phyloP scores from a whole-genome alignment of 2,888 invertebrate species.

The Tryphoninae sp. region DNA sequence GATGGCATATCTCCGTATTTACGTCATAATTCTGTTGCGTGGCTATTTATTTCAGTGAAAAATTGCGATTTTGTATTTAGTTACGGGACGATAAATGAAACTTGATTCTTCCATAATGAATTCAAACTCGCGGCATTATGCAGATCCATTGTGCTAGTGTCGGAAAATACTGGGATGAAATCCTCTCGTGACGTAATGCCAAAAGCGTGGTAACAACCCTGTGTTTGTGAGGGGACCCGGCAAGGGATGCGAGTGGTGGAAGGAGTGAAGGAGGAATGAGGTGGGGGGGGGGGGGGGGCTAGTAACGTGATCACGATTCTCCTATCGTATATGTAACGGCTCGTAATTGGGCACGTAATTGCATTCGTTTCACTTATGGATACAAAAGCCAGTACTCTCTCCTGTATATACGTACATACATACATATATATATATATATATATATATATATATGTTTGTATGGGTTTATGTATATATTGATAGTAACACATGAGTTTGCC shows the following conservation, averaged over 20 bases:
- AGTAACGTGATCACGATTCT: slow-evolving; percentile 61
- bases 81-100: background rate
- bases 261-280: slow-evolving; percentile 6
- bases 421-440: background rate
- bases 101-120: background rate
- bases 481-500: background rate
- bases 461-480: background rate
- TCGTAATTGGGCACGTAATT: slow-evolving; percentile 61
- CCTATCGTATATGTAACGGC: slow-evolving; percentile 51
- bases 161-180: slow-evolving; percentile 22
- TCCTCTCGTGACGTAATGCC: slow-evolving; percentile 42
- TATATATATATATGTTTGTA: background rate
- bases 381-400: slow-evolving; percentile 48
- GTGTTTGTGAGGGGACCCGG: too few relatives aligned
- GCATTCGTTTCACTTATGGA: slow-evolving; percentile 58
- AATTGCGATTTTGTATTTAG: background rate
- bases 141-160: background rate
- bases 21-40: background rate
- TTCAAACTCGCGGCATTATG: background rate
- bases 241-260: slow-evolving; percentile 61
- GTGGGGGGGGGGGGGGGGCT: slow-evolving; percentile 15
- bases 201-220: slow-evolving; percentile 17
- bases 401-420: background rate
- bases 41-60: background rate
- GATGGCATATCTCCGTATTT: too few relatives aligned